A percentile compares a stretch with the other conserved stretches of the same genome.
Conservation (phyloP, 2,797 vertebrate species). For the Trematomus bernacchii region DNA sequence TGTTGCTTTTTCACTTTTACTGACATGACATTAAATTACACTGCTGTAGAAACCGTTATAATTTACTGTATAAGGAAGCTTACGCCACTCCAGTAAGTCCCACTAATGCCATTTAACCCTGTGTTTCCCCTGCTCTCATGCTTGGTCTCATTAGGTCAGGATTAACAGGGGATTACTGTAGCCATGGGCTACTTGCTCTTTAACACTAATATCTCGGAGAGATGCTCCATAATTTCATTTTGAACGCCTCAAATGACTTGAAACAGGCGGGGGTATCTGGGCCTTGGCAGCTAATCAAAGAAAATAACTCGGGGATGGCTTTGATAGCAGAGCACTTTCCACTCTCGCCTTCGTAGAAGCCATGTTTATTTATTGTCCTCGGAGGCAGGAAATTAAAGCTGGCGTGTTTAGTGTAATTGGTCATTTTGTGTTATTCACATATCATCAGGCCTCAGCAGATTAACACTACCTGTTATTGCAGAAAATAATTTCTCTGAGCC, state of each 20-base stretch:
- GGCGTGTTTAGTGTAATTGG: slow-evolving; percentile 80
- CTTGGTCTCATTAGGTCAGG: slow-evolving; percentile 82
- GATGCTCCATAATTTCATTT: slow-evolving; percentile 81
- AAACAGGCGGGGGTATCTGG: slow-evolving; percentile 75
- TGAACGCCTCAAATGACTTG: slow-evolving; percentile 78
- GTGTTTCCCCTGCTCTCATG: slow-evolving; percentile 68
- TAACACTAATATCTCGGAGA: slow-evolving; percentile 80
- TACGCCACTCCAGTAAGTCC: slow-evolving; percentile 52
- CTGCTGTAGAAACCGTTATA: slow-evolving; percentile 38
- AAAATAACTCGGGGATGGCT: slow-evolving; percentile 79
- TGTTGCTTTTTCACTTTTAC: slow-evolving; percentile 15
- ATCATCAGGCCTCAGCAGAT: slow-evolving; percentile 58
- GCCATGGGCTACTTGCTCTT: slow-evolving; percentile 77
- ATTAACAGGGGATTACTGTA: slow-evolving; percentile 82
- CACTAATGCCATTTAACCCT: slow-evolving; percentile 73
- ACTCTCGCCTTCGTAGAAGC: slow-evolving; percentile 58
- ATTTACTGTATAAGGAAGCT: slow-evolving; percentile 56
- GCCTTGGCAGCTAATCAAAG: slow-evolving; percentile 83
- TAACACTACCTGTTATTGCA: slow-evolving; percentile 65
- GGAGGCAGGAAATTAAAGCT: slow-evolving; percentile 81
- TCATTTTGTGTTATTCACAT: slow-evolving; percentile 77
- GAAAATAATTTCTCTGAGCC: slow-evolving; percentile 67
- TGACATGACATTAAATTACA: slow-evolving; percentile 17
- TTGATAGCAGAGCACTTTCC: slow-evolving; percentile 75
- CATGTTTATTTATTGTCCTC: slow-evolving; percentile 81